phyloP scores from a whole-genome alignment of 2,797 vertebrate species.

The Simalia tracyae region DNA sequence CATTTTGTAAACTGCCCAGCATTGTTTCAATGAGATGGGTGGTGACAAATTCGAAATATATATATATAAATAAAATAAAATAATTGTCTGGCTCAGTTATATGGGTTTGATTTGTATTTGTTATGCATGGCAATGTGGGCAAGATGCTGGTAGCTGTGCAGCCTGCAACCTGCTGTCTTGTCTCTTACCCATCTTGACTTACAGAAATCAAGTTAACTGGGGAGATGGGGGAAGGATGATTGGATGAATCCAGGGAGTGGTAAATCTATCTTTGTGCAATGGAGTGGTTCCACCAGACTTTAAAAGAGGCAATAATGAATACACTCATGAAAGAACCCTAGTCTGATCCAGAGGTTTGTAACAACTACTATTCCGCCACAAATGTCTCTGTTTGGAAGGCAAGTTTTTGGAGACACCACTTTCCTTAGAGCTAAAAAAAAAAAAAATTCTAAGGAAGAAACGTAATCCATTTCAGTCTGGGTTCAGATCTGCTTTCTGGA shows the following conservation, averaged over 20 bases:
- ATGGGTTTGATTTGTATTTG: neutral
- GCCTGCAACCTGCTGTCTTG: neutral
- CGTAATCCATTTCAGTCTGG: neutral
- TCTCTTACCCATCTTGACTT: neutral
- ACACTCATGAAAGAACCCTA: neutral
- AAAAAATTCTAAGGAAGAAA: neutral
- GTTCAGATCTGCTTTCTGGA: neutral
- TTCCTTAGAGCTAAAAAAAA: neutral
- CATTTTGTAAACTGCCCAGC: no score
- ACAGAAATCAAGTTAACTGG: neutral
- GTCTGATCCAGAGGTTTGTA: neutral
- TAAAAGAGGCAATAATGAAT: neutral
- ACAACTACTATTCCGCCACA: neutral
- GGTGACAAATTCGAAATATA: no score
- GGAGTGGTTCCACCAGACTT: neutral
- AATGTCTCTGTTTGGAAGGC: neutral
- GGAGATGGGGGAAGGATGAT: neutral
- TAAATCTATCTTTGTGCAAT: neutral
- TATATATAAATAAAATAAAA: no score
- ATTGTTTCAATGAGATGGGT: no score
- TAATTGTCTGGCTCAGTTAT: neutral
- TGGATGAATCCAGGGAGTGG: neutral
- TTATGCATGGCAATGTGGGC: neutral
- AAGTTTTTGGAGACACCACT: neutral
- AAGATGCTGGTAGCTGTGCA: neutral